Conservation (phyloP, 2,113 vertebrate species). For the Globicephala melas region DNA sequence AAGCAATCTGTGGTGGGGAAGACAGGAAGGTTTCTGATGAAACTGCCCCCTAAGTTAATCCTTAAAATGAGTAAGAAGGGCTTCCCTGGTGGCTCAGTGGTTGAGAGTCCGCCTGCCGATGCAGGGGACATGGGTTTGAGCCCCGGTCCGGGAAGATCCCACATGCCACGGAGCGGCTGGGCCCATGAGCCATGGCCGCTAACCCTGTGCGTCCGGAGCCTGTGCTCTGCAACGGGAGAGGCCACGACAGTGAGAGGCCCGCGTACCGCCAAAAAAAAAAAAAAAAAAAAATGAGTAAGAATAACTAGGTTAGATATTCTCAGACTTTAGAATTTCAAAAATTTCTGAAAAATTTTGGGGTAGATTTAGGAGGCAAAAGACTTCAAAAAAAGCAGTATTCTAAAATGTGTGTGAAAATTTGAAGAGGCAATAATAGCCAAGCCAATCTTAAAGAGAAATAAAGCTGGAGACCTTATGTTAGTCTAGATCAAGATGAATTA, state of each 20-base stretch:
- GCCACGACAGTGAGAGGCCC: no score
- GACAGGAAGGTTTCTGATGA: neutral
- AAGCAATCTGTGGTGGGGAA: neutral
- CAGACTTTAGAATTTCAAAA: neutral
- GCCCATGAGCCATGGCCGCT: no score
- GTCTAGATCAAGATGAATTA: neutral
- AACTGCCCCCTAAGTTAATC: neutral
- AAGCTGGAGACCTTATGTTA: neutral
- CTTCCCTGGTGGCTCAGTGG: no score
- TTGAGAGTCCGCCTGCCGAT: no score
- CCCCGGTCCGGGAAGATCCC: no score
- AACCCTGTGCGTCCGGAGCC: no score
- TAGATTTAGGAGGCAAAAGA: neutral
- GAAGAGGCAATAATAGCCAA: neutral
- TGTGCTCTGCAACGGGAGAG: no score
- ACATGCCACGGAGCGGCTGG: no score
- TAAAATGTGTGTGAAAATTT: neutral
- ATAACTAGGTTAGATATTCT: neutral
- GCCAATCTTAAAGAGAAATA: neutral
- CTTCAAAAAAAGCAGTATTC: neutral
- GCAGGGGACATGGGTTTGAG: no score
- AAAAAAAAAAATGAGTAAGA: neutral
- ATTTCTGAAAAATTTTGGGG: neutral
- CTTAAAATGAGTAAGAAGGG: neutral
- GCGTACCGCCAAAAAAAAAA: no score